Evolutionary conservation across 2,888 invertebrate genomes (phyloP).

Genomic region (Amphipyra tragopoginis): DNA sequence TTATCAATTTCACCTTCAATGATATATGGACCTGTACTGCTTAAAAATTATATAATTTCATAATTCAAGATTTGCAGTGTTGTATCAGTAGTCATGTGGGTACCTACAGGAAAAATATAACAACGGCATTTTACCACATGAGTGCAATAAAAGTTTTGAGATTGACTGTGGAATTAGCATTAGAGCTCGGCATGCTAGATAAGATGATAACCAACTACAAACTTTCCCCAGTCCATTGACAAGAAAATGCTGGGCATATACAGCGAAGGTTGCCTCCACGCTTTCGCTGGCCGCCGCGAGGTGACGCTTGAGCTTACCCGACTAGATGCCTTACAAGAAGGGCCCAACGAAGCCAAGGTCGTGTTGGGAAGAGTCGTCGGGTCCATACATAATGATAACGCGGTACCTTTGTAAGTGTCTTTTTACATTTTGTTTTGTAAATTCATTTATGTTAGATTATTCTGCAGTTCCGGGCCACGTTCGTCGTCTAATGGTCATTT

Average conservation of each 20-base stretch:
- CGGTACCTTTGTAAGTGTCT: conserved; percentile 93
- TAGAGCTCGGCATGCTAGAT: too few relatives aligned
- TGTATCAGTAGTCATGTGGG: too few relatives aligned
- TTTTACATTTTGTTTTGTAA: background rate
- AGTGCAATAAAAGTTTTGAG: too few relatives aligned
- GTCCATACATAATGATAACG: conserved; percentile 93
- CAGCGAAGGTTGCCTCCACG: conserved; percentile 75
- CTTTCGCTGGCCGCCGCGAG: conserved; percentile 66
- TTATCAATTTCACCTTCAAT: too few relatives aligned
- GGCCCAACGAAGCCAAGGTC: conserved; percentile 92
- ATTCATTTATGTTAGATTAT: background rate
- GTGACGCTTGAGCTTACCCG: conserved; percentile 73
- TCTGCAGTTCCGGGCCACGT: background rate
- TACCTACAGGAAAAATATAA: too few relatives aligned
- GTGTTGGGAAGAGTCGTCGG: conserved; percentile 95
- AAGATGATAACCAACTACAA: background rate
- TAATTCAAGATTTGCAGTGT: too few relatives aligned
- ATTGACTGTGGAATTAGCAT: too few relatives aligned
- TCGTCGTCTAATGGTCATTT: too few relatives aligned
- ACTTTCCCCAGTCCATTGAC: conserved; percentile 89
- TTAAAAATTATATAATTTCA: too few relatives aligned
- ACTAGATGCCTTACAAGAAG: conserved; percentile 90
- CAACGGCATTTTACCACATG: too few relatives aligned
- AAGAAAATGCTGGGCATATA: conserved; percentile 93
- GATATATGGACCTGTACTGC: too few relatives aligned